Evolutionary conservation across 2,888 invertebrate species (phyloP), one percentile per base, ranked within the genome.

Genomic region (Xiphydria camelus): DNA sequence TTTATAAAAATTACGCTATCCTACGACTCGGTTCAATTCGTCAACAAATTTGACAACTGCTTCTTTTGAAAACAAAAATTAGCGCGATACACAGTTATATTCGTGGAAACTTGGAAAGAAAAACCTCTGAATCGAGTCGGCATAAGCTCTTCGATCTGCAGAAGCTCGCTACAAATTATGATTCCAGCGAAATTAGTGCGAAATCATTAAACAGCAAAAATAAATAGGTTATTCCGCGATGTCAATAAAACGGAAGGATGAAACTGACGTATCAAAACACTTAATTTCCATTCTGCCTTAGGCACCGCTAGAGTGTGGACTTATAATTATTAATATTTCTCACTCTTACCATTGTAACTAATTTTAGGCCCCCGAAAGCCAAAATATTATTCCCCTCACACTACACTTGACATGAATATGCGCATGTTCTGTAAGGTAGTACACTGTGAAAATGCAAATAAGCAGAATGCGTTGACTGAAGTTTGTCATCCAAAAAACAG

Each of bases 321-420:
- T 38, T 35, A 37, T 21, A 26, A 23, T 32, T 12, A 19, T 19
- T 31, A 43, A 25, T 31, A 47, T 49, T 45, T 17, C 22, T 17
- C 21, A 31, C 12, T 33, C 56, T 46, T 58, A 73, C 73, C 73
- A 73, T 73, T 70, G 70, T 73, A 53, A 62, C 53, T 57, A 68
- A 65, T 66, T 70, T 67, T 61, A 59, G 67, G 63, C 66, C 67
- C 63, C 64, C 65, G 66, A 74, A 70, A 73, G 68, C 75, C 73
- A 73, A 73, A 75, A 75, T 75, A 74, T 75, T 74, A 69, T 72
- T 68, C 62, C 65, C 61, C 59, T 71, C 64, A 63, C 65, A 64
- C 65, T 59, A 61, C 57, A 66, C 67, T 69, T 71, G 67, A 70
- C 74, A 70, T 71, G 64, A 66, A 73, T 65, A 61, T 70, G 70